These are phyloP conservation scores for Calliphora vicina DNA, from an alignment of 1,140 invertebrate genomes.

Conservation along the genomic window DNA sequence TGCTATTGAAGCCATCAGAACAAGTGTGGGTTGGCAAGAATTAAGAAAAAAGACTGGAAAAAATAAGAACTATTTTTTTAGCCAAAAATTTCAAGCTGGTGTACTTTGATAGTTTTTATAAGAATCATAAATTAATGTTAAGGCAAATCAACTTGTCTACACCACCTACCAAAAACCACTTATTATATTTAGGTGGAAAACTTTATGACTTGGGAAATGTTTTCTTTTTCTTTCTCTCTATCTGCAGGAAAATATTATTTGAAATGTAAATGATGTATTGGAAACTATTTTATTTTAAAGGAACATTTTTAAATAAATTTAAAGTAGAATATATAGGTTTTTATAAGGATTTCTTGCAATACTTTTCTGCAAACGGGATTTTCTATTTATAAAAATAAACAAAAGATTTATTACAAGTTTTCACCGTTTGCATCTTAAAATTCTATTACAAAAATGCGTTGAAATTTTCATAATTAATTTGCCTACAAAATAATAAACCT, in stretches of 20 bases:
- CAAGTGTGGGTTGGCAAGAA: conserved; percentile 30
- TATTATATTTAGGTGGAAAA: not conserved
- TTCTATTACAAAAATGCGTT: not conserved
- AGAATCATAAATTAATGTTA: conserved; percentile 29
- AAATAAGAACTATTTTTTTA: not conserved
- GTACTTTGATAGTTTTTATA: conserved; percentile 15
- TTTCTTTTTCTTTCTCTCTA: too few relatives aligned
- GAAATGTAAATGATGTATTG: too few relatives aligned
- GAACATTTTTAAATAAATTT: too few relatives aligned
- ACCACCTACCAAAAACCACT: conserved; percentile 22
- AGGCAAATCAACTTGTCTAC: conserved; percentile 29
- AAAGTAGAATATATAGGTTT: too few relatives aligned
- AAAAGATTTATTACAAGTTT: conserved; percentile 13
- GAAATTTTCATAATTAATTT: not conserved
- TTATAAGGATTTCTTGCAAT: too few relatives aligned
- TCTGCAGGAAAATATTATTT: too few relatives aligned
- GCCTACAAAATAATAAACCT: not conserved
- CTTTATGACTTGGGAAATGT: too few relatives aligned
- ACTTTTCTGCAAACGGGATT: too few relatives aligned
- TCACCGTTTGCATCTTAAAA: not conserved
- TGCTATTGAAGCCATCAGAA: conserved; percentile 20
- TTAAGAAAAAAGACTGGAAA: not conserved
- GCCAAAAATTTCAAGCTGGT: not conserved
- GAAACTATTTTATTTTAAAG: too few relatives aligned
- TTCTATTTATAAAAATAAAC: too few relatives aligned